Conservation (phyloP, 2,113 vertebrate species). For the Coreoperca whiteheadi region DNA sequence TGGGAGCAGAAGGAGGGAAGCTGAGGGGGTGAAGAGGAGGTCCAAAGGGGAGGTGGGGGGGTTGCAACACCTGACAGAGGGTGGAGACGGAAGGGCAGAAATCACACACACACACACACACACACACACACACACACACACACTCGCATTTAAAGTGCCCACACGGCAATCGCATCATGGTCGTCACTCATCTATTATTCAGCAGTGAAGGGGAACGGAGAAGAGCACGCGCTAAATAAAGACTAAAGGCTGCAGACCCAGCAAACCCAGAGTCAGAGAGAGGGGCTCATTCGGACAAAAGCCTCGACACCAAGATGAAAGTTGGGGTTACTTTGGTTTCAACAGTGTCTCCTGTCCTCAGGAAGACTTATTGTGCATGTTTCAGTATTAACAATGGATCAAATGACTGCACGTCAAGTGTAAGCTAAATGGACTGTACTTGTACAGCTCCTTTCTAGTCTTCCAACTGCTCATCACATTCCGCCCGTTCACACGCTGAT, state of each 20-base stretch:
- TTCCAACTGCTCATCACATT: too few relatives aligned
- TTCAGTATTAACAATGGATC: too few relatives aligned
- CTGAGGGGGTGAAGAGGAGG: slow-evolving; percentile 30
- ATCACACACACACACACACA: not conserved
- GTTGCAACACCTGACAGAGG: slow-evolving; percentile 14
- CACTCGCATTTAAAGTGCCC: slow-evolving; percentile 55
- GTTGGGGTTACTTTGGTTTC: not conserved
- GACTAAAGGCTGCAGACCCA: slow-evolving; percentile 58
- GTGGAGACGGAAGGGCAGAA: slow-evolving; percentile 8
- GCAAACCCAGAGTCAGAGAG: slow-evolving; percentile 10
- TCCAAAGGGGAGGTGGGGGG: not conserved
- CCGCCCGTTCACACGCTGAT: too few relatives aligned
- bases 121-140: slow-evolving; percentile 1
- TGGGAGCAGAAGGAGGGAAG: slow-evolving; percentile 16
- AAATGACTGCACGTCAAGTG: not conserved
- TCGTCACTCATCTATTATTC: slow-evolving; percentile 81
- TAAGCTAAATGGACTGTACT: too few relatives aligned
- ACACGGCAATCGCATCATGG: slow-evolving; percentile 75
- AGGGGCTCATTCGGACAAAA: too few relatives aligned
- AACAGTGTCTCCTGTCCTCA: not conserved
- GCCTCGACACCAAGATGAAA: not conserved
- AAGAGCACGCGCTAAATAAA: slow-evolving; percentile 63
- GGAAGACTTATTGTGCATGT: not conserved
- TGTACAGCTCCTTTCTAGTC: too few relatives aligned
- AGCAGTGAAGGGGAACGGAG: slow-evolving; percentile 65